Conservation (phyloP, 2,797 vertebrate genomes). For the Danio kyathit region DNA sequence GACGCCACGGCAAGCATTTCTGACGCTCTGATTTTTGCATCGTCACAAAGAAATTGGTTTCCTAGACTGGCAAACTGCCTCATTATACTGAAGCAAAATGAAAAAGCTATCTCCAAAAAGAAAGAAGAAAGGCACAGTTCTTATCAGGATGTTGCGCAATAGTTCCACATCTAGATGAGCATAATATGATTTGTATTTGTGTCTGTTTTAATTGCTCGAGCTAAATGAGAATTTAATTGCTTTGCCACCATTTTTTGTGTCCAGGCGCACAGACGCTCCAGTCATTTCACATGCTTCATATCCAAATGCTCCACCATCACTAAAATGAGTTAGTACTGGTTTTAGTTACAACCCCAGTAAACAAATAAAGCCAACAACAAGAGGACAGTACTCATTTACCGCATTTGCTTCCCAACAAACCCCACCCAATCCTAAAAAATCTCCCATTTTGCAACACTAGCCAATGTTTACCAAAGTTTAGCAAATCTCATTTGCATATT, state of each 20-base stretch:
- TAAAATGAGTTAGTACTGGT: conserved; percentile 22
- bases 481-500: conserved; percentile 72
- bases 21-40: too few relatives aligned
- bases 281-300: conserved; percentile 24
- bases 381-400: conserved; percentile 38
- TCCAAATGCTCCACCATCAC: not conserved
- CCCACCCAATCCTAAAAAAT: not conserved
- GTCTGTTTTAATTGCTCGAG: conserved; percentile 44
- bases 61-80: too few relatives aligned
- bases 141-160: conserved; percentile 39
- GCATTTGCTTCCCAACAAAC: conserved; percentile 2
- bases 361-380: conserved; percentile 40
- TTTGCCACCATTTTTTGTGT: conserved; percentile 43
- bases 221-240: conserved; percentile 53
- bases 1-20: too few relatives aligned
- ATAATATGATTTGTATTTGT: conserved; percentile 50
- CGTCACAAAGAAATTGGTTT: too few relatives aligned
- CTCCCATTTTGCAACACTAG: conserved; percentile 54
- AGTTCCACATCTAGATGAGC: conserved; percentile 37
- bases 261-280: conserved; percentile 15
- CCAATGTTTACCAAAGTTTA: conserved; percentile 67
- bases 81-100: not conserved
- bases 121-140: conserved; percentile 31
- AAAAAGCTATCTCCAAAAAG: conserved; percentile 6
- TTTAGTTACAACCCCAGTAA: conserved; percentile 28